phyloP scores from a whole-genome alignment of 1,140 invertebrate species.

The Anadara kagoshimensis region DNA sequence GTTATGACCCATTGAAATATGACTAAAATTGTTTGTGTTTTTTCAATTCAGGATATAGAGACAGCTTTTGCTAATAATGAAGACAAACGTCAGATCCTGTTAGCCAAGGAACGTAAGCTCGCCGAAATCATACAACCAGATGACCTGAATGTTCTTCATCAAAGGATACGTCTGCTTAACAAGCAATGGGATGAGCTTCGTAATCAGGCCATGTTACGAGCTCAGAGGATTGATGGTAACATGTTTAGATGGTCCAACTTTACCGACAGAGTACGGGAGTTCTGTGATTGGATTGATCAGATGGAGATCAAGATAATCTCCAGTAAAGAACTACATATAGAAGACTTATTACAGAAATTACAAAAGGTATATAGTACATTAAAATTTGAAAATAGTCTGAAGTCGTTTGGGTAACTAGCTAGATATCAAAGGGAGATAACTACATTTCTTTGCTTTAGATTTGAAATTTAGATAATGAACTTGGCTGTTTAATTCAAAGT shows the following conservation, averaged over 20 bases:
- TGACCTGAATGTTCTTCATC: conserved; percentile 87
- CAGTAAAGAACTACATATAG: conserved; percentile 63
- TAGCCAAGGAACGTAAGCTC: conserved; percentile 85
- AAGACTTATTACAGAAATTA: conserved; percentile 66
- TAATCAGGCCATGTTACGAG: conserved; percentile 54
- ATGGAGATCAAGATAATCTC: conserved; percentile 64
- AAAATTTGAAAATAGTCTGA: no score
- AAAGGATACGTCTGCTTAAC: conserved; percentile 83
- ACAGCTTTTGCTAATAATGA: conserved; percentile 55
- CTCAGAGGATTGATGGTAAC: conserved; percentile 58
- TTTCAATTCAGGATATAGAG: conserved; percentile 60
- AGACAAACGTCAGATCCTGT: conserved; percentile 76
- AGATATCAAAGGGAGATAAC: no score
- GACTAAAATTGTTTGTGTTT: neutral
- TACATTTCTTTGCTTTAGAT: no score
- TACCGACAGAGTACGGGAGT: conserved; percentile 45
- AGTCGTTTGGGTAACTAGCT: no score
- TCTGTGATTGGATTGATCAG: conserved; percentile 63
- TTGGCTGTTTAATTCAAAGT: no score
- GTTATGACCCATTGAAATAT: no score
- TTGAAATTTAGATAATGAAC: no score
- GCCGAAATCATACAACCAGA: conserved; percentile 88
- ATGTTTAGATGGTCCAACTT: conserved; percentile 63
- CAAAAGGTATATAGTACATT: conserved; percentile 67
- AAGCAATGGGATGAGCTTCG: conserved; percentile 74